Base-by-base conservation (phyloP, 2,888 invertebrate species). In the Noctuana brunneofusca region DNA sequence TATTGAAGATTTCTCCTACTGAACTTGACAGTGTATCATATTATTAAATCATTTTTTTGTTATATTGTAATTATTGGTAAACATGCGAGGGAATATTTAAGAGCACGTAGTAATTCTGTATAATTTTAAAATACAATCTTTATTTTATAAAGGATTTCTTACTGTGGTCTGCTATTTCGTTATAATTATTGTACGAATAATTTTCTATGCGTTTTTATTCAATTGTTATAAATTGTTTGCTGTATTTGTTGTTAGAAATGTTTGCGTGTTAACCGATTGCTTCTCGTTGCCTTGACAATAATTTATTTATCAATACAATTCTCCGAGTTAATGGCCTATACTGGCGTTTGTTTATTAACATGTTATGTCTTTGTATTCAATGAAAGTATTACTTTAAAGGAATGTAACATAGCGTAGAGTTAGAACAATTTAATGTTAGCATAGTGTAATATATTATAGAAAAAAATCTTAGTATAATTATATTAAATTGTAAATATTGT, bases 311-410 rank as follows among this genome's bases (percentile, higher is more conserved):
- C 68, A 67, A 58, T 64, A 68, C 64, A 66, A 64, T 72, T 72
- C 72, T 68, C 69, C 64, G 12, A 24, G 14, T 43, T 53, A 20
- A 49, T 16, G 46, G 35, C 22, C 16, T 35, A 63, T 48, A 54
- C 49, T 32, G 63, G 38, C 46, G 16, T 58, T 38, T 35, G 54
- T 54, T 54, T 35, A 59, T 52, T 58, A 41, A 41, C 27, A 58
- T 55, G 57, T 66, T 68, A 69, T 68, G 72, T 74, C 72, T 75
- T 76, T 75, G 86, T 88, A 87, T 87, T 87, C 78, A 81, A 81
- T 79, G 71, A 81, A 86, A 89, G 89, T 89, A 88, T 89, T 89
- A 87, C 72, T 83, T 84, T 83, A 69, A 64, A 64, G 58, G 58
- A 70, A 69, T 72, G 73, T 75, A 75, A 58, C 62, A 69, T 73